Evolutionary conservation across 1,140 invertebrate genomes (phyloP).

Genomic region (Drosophila ficusphila): DNA sequence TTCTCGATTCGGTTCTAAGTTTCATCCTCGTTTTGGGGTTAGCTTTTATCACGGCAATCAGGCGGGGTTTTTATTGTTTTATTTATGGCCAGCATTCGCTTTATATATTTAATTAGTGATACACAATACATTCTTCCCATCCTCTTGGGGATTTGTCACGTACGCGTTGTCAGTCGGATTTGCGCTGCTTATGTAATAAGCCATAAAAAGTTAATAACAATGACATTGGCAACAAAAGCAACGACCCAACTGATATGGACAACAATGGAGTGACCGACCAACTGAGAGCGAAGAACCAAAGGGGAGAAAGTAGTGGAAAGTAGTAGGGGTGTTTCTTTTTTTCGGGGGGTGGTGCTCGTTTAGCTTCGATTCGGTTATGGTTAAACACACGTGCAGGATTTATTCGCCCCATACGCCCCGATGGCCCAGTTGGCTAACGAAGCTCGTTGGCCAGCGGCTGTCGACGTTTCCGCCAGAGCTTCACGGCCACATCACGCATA

Average conservation of each 20-base stretch:
- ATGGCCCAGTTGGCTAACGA: constrained; percentile 52
- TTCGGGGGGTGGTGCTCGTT: constrained; percentile 5
- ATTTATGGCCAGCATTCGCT: constrained; percentile 27
- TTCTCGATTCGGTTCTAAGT: background rate
- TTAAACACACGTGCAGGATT: constrained; percentile 76
- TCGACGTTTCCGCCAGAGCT: background rate
- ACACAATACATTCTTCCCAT: background rate
- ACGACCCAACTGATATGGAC: constrained; percentile 41
- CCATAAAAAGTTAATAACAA: constrained; percentile 82
- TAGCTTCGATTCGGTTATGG: constrained; percentile 73
- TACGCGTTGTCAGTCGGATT: constrained; percentile 66
- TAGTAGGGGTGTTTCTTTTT: too few relatives aligned
- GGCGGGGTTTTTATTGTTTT: constrained; percentile 41
- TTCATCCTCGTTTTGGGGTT: constrained; percentile 11
- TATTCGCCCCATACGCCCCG: constrained; percentile 34
- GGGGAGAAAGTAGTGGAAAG: too few relatives aligned
- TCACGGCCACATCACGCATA: constrained; percentile 56
- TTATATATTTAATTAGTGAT: constrained; percentile 72
- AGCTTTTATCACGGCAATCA: constrained; percentile 28
- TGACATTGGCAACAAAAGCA: constrained; percentile 64
- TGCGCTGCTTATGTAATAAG: constrained; percentile 77
- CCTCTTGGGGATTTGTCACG: constrained; percentile 51
- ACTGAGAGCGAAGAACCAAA: too few relatives aligned
- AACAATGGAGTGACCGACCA: constrained; percentile 26
- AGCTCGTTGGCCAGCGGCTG: constrained; percentile 40